Percentiles rank a stretch among this genome's conserved stretches.
phyloP scores from a whole-genome alignment of 2,113 vertebrate genomes.

The Mus musculus region GRCm39 chr6:100514001-100514500 shows the following conservation, averaged over 20 bases:
- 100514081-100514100: constrained; percentile 1
- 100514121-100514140: not conserved
- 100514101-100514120: not conserved
- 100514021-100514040: constrained; percentile 31
- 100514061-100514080: not conserved
- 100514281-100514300: not conserved
- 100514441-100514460: not conserved
- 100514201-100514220: not conserved
- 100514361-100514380: not conserved
- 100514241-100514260: not conserved
- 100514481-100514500: not conserved
- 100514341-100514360: too few relatives aligned
- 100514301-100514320: not conserved
- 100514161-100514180: not conserved
- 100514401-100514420: not conserved
- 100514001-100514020: not conserved
- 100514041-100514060: constrained; percentile 39
- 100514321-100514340: not conserved
- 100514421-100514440: not conserved
- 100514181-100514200: not conserved
- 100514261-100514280: not conserved
- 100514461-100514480: not conserved
- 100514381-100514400: not conserved
- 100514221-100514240: not conserved
- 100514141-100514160: not conserved